Evolutionary conservation across 2,888 invertebrate species (phyloP).

Genomic region (Leucophora obtusa): DNA sequence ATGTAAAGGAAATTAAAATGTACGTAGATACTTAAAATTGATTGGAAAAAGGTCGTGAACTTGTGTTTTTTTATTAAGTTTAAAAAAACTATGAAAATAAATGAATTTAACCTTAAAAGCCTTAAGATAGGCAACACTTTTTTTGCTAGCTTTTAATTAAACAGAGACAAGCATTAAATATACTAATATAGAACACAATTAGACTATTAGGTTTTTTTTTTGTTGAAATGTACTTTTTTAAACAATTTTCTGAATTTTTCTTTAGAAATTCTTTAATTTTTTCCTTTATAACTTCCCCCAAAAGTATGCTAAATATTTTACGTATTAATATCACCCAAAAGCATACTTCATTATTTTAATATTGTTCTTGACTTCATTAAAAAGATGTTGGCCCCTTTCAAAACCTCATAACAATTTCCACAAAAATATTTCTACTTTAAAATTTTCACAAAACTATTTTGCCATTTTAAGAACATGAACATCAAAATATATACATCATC

Average conservation of each 20-base stretch:
- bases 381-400: background rate
- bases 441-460: constrained; percentile 32
- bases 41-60: constrained; percentile 29
- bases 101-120: background rate
- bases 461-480: background rate
- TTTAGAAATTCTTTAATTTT: no score
- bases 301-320: no score
- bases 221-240: background rate
- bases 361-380: background rate
- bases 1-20: constrained; percentile 18
- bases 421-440: background rate
- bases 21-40: background rate
- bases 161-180: no score
- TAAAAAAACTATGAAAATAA: background rate
- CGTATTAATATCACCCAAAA: background rate
- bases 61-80: background rate
- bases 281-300: no score
- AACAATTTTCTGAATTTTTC: no score
- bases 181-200: no score
- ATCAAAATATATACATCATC: background rate
- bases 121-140: background rate
- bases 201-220: no score
- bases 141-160: background rate
- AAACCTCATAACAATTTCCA: background rate
- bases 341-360: background rate